Conservation (phyloP, 2,113 vertebrate genomes). For the Neogobius melanostomus region DNA sequence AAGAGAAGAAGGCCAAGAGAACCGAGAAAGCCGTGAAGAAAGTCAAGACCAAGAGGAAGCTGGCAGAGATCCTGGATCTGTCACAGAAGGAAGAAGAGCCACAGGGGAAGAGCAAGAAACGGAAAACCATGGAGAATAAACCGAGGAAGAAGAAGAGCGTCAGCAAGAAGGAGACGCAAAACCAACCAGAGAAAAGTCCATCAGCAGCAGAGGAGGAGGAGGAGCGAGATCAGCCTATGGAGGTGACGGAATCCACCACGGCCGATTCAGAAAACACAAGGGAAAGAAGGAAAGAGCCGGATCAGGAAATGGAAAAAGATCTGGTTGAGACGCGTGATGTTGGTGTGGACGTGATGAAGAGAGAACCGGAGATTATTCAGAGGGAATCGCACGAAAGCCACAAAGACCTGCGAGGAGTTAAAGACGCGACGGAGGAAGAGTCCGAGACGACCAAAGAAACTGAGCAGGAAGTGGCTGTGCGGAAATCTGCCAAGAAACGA, state of each 20-base stretch:
- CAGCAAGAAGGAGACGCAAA: neutral
- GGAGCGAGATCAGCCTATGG: neutral
- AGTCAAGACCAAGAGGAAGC: conserved; percentile 59
- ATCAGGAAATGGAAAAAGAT: too few species aligned
- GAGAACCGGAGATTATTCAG: too few species aligned
- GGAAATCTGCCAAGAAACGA: neutral
- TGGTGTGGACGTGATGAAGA: too few species aligned
- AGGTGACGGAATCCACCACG: neutral
- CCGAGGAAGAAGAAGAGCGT: neutral
- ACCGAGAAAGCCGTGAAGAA: neutral
- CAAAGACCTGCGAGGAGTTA: too few species aligned
- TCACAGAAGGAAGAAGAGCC: conserved; percentile 27
- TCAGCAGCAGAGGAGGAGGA: too few species aligned
- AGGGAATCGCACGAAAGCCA: too few species aligned
- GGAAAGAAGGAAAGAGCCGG: too few species aligned
- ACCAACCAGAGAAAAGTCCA: neutral
- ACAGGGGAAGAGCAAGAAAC: conserved; percentile 37
- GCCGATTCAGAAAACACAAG: neutral
- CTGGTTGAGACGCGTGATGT: too few species aligned
- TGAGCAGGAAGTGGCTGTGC: neutral
- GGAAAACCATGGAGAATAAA: neutral
- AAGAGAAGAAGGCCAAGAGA: conserved; percentile 24
- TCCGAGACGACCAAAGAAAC: too few species aligned
- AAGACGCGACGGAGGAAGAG: too few species aligned
- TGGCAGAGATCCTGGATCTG: conserved; percentile 42